Conservation (phyloP, 2,888 invertebrate species). For the Apotomis betuletana region DNA sequence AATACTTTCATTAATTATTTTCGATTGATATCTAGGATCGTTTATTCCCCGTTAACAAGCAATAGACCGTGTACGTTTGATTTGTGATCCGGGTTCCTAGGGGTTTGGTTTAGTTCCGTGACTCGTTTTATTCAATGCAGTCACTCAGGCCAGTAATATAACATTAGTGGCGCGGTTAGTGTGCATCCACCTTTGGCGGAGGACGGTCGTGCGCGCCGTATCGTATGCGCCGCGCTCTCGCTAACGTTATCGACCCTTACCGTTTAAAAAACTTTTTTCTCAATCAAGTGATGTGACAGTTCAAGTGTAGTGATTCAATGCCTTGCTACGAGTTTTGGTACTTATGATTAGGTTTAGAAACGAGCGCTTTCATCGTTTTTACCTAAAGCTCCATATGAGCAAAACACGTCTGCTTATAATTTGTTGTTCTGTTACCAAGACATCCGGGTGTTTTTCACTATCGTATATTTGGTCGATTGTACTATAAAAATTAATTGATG, state of each 20-base stretch:
- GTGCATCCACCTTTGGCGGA: constrained; percentile 61
- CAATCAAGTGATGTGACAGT: constrained; percentile 64
- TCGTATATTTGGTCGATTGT: constrained; percentile 52
- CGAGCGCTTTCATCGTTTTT: constrained; percentile 61
- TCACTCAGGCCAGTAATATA: constrained; percentile 62
- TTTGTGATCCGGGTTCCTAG: constrained; percentile 70
- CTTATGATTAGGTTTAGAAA: constrained; percentile 52
- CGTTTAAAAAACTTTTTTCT: constrained; percentile 55
- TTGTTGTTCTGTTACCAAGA: constrained; percentile 79
- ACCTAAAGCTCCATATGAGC: constrained; percentile 64
- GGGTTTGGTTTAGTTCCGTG: constrained; percentile 63
- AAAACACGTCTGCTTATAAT: constrained; percentile 76
- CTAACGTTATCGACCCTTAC: constrained; percentile 47
- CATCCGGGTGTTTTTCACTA: constrained; percentile 69
- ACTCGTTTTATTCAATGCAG: constrained; percentile 70
- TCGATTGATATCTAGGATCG: neutral
- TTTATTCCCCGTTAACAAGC: constrained; percentile 46
- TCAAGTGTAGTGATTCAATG: constrained; percentile 55
- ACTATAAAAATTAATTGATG: neutral
- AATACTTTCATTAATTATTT: neutral
- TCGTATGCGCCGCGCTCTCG: constrained; percentile 57
- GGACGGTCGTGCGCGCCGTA: constrained; percentile 66
- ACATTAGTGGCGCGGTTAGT: constrained; percentile 54
- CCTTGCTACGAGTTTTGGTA: constrained; percentile 61
- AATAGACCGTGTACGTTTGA: constrained; percentile 70